Base-by-base conservation (phyloP, 2,888 invertebrate species). In the Alitta virens region DNA sequence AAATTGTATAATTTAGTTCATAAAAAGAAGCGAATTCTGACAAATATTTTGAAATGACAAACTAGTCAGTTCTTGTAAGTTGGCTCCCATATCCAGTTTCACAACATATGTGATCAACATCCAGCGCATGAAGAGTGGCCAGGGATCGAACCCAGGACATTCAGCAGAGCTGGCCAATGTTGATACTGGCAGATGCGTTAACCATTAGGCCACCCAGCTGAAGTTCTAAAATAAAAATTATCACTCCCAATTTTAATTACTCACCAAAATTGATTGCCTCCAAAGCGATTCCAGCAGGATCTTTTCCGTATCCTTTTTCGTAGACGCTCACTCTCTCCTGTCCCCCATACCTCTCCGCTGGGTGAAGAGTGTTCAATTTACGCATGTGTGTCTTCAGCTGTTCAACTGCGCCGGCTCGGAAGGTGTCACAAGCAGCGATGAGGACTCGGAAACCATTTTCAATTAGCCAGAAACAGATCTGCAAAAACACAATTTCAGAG, bases 351-450 rank as follows among this genome's bases (percentile, higher is more conserved):
- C 86, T 85, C 23, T 87, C 85, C 0, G 89, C 85, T 0, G 97
- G 94, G 83, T 98, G 98, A 64, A 99, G 84, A 7, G 95, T 94
- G 83, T 95, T 96, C 72, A 99, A 86, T 75, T 94, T 94, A 0
- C 91, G 85, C 64, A 89, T 90, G 83, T 99, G 99, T 0, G 99
- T 99, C 43, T 97, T 87, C 71, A 99, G 85, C 81, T 99, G 99
- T 81, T 99, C 99, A 0, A 99, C 99, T 25, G 99, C 99, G 63
- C 99, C 99, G 0, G 99, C 98, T 74, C 98, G 88, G 86, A 99
- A 99, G 49, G 99, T 99, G 84, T 99, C 99, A 80, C 99, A 98
- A 23, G 99, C 99, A 7, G 99, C 99, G 68, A 99, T 97, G 76
- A 99, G 84, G 40, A 99, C 99, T 40, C 91, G 89, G 80, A 95